phyloP scores from a whole-genome alignment of 2,797 vertebrate species.

The Masticophis lateralis region DNA sequence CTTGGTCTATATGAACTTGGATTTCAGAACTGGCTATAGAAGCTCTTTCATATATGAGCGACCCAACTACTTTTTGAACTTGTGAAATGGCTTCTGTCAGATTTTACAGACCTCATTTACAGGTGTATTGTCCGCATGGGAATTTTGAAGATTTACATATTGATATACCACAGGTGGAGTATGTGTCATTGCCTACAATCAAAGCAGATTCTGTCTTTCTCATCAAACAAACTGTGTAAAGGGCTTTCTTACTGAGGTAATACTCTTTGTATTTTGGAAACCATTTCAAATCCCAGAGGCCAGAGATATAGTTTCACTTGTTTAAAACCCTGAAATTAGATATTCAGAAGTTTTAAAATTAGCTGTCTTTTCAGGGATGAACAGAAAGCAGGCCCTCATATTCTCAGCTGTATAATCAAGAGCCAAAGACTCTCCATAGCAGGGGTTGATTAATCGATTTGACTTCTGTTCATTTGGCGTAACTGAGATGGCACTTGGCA shows the following conservation, averaged over 20 bases:
- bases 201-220: constrained; percentile 28
- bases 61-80: not conserved
- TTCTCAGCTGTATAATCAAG: constrained; percentile 10
- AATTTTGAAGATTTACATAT: not conserved
- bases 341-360: constrained; percentile 30
- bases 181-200: constrained; percentile 18
- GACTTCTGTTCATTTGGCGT: constrained; percentile 8
- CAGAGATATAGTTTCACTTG: constrained; percentile 25
- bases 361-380: constrained; percentile 7
- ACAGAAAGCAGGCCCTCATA: constrained; percentile 15
- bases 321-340: constrained; percentile 22
- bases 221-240: constrained; percentile 21
- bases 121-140: not conserved
- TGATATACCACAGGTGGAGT: not conserved
- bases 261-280: constrained; percentile 32
- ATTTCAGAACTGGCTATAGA: not conserved
- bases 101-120: not conserved
- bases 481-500: constrained; percentile 13
- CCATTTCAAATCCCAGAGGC: constrained; percentile 14
- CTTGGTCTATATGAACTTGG: not conserved
- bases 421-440: not conserved
- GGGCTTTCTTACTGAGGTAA: constrained; percentile 36
- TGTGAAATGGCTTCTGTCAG: not conserved
- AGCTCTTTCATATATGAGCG: not conserved
- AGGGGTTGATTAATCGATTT: not conserved